phyloP scores from a whole-genome alignment of 2,797 vertebrate species.

The Phoeniculus purpureus region DNA sequence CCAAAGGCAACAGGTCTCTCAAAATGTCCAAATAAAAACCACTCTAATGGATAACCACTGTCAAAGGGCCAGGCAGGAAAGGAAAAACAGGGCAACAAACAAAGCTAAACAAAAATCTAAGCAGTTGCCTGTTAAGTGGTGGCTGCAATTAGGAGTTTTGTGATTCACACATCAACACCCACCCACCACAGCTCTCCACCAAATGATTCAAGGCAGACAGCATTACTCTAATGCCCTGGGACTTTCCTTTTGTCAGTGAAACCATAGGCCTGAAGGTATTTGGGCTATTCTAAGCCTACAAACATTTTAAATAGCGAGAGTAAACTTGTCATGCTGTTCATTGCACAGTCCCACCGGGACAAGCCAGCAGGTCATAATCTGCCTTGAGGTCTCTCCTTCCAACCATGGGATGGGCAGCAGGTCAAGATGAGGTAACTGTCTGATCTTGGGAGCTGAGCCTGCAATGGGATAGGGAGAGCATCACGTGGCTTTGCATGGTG shows the following conservation, averaged over 20 bases:
- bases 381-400: not conserved
- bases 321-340: not conserved
- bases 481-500: not conserved
- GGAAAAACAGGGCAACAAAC: not conserved
- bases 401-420: not conserved
- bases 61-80: not conserved
- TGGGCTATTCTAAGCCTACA: not conserved
- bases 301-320: not conserved
- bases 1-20: not conserved
- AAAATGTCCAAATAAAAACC: not conserved
- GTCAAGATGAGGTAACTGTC: too few species aligned
- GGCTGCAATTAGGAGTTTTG: not conserved
- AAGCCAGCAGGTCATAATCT: not conserved
- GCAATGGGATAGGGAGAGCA: not conserved
- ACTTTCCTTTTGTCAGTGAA: not conserved
- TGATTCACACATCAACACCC: slow-evolving; percentile 4
- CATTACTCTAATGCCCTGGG: not conserved
- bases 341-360: not conserved
- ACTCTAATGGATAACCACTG: not conserved
- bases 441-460: not conserved
- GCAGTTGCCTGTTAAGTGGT: not conserved
- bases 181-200: not conserved
- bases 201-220: not conserved
- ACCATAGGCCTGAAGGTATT: not conserved
- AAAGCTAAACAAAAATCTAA: not conserved